Conservation (phyloP, 2,888 invertebrate genomes). For the Sinotaia quadrata region DNA sequence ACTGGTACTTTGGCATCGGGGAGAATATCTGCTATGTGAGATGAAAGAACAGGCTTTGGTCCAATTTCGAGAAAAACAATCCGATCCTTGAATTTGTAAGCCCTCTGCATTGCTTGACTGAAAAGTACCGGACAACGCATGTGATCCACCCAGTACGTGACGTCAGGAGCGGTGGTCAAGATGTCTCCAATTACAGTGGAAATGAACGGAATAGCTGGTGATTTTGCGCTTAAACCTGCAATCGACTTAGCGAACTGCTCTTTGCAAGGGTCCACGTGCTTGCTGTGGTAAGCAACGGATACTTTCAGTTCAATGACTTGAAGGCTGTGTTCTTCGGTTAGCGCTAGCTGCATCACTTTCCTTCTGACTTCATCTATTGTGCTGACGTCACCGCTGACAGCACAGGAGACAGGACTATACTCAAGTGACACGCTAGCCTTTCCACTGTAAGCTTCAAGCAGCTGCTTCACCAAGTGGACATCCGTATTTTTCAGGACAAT, state of each 20-base stretch:
- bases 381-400: constrained; percentile 42
- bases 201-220: constrained; percentile 33
- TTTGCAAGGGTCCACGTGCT: constrained; percentile 40
- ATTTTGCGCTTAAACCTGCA: constrained; percentile 21
- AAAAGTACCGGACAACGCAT: constrained; percentile 49
- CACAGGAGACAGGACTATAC: constrained; percentile 35
- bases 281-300: constrained; percentile 53
- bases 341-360: constrained; percentile 19
- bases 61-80: constrained; percentile 55
- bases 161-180: constrained; percentile 25
- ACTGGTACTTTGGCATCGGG: constrained; percentile 21
- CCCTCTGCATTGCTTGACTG: constrained; percentile 36
- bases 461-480: constrained; percentile 32
- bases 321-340: not conserved
- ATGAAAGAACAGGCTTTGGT: constrained; percentile 48
- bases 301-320: constrained; percentile 41
- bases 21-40: constrained; percentile 40
- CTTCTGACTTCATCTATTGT: constrained; percentile 34
- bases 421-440: constrained; percentile 38
- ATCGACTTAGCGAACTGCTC: constrained; percentile 35
- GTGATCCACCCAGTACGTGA: constrained; percentile 53
- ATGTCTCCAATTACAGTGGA: constrained; percentile 50
- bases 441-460: constrained; percentile 24
- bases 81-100: not conserved
- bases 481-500: constrained; percentile 40